phyloP scores from a whole-genome alignment of 2,888 invertebrate species.

The Mellilla xanthometata region DNA sequence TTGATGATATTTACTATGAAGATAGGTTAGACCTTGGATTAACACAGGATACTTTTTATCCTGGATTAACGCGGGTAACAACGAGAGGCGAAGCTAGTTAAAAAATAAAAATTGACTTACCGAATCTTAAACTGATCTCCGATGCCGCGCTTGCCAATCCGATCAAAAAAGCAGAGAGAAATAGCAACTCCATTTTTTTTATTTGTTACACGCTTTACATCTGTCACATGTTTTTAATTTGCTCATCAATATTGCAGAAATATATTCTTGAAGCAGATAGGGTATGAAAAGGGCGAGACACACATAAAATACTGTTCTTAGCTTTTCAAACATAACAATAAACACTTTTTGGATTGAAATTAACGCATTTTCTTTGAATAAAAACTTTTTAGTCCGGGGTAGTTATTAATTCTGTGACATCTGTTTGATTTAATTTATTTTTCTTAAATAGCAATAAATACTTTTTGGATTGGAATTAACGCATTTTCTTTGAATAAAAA shows the following conservation, averaged over 20 bases:
- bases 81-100: background rate
- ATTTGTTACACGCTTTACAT: constrained; percentile 48
- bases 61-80: too few species aligned
- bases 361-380: too few species aligned
- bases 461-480: too few species aligned
- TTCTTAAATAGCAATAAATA: too few species aligned
- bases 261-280: constrained; percentile 70
- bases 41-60: too few species aligned
- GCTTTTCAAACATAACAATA: constrained; percentile 59
- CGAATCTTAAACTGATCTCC: constrained; percentile 63
- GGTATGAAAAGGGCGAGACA: constrained; percentile 65
- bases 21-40: too few species aligned
- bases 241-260: constrained; percentile 62
- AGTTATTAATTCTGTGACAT: too few species aligned
- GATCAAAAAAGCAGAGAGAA: constrained; percentile 49
- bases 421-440: too few species aligned
- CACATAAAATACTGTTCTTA: constrained; percentile 67
- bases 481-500: too few species aligned
- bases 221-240: constrained; percentile 55
- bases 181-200: constrained; percentile 45
- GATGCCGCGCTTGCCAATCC: constrained; percentile 57
- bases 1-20: too few species aligned
- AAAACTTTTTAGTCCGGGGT: too few species aligned
- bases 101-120: constrained; percentile 46
- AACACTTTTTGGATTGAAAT: too few species aligned